Evolutionary conservation across 2,888 invertebrate species (phyloP), one percentile per base, ranked within the genome.

Genomic region (Aplocera efformata): DNA sequence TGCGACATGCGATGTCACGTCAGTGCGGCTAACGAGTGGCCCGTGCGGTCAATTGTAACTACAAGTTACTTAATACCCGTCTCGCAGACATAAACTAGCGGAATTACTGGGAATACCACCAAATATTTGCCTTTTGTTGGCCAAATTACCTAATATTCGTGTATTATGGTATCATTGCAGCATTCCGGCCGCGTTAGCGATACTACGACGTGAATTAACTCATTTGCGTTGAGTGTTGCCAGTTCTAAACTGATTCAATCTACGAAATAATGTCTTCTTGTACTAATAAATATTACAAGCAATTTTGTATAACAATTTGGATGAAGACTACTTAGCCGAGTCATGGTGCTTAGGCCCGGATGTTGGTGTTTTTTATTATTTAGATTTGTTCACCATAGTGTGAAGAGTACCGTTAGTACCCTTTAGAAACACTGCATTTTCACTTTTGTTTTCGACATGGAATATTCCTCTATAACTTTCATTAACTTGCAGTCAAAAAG

Each of bases 61-160:
- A 80, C 83, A 79, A 80, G 85, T 85, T 84, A 84, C 82, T 83
- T 84, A 83, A 84, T 82, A 76, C 76, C 68, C 70, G 70, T 72
- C 72, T 72, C 75, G 65, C 71, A 67, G 68, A 78, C 76, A 79
- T 82, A 79, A 84, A 84, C 76, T 77, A 81, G 75, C 72, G 60
- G 72, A 79, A 79, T 78, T 65, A 72, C 66, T 63, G 58, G 64
- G 66, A 74, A 79, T 78, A 65, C 72, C 66, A 61, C 58, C 63
- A 66, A 74, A 72, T 78, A 79, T 79, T 80, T 72, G 78, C 78
- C 74, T 80, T 76, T 81, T 78, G 79, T 75, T 78, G 68, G 70
- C 71, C 75, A 77, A 80, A 82, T 82, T 80, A 82, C 72, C 72
- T 79, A 82, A 81, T 73, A 67, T 67, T 58, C 59, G 57, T 62